phyloP scores from a whole-genome alignment of 2,888 invertebrate genomes.

The Eilema sororculum region DNA sequence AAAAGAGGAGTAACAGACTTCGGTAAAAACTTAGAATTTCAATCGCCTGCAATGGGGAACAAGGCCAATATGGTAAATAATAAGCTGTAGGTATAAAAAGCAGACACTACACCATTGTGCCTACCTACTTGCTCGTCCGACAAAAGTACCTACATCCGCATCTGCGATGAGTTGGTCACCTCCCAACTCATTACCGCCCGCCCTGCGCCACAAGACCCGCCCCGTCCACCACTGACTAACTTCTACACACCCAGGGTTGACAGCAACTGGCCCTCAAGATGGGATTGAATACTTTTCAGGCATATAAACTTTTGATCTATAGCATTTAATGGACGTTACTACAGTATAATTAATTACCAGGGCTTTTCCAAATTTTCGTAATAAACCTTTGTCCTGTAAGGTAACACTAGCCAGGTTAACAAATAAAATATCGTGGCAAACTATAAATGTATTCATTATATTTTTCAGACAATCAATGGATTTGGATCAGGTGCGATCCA shows the following conservation, averaged over 20 bases:
- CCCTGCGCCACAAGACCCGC: conserved; percentile 78
- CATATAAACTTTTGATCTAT: no score
- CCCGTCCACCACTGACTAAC: conserved; percentile 71
- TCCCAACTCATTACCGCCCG: conserved; percentile 77
- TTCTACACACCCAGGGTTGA: conserved; percentile 60
- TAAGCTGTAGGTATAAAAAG: not conserved
- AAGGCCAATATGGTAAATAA: not conserved
- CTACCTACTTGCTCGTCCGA: not conserved
- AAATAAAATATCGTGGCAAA: no score
- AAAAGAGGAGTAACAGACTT: no score
- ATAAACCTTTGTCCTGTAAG: no score
- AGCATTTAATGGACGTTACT: no score
- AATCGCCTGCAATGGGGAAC: no score
- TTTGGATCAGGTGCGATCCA: not conserved
- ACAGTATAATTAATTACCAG: no score
- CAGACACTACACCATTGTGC: not conserved
- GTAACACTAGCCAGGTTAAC: no score
- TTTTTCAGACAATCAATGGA: no score
- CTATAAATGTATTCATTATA: no score
- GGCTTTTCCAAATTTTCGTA: no score
- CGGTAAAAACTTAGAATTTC: no score
- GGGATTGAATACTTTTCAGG: conserved; percentile 3
- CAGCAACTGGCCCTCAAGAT: conserved; percentile 30
- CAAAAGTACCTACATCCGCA: conserved; percentile 51
- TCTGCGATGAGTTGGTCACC: conserved; percentile 53